Evolutionary conservation across 2,797 vertebrate species (phyloP).

Genomic region (Threskiornis aethiopicus): DNA sequence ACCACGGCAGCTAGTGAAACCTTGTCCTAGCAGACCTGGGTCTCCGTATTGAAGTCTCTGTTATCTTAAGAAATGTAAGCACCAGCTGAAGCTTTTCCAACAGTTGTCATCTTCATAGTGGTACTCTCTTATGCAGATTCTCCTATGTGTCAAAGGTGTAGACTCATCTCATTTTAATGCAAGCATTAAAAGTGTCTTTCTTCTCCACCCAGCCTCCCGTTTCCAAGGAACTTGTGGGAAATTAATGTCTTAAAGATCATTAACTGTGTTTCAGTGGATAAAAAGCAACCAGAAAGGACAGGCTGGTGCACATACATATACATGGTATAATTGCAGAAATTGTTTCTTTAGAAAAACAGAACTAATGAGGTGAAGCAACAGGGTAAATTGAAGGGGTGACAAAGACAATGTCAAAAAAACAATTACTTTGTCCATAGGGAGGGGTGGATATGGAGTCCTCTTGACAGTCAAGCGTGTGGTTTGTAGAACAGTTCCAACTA

Average conservation of each 20-base stretch:
- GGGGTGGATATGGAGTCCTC: not conserved
- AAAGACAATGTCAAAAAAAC: not conserved
- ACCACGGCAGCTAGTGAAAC: not conserved
- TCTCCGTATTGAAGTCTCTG: not conserved
- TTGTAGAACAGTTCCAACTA: not conserved
- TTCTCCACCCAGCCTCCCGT: not conserved
- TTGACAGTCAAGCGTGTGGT: not conserved
- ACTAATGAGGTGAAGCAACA: not conserved
- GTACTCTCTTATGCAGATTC: not conserved
- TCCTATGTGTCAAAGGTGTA: not conserved
- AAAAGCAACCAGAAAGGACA: not conserved
- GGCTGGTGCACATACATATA: not conserved
- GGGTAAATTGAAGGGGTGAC: not conserved
- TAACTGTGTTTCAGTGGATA: not conserved
- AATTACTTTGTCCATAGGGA: not conserved
- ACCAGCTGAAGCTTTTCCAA: not conserved
- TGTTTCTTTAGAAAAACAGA: not conserved
- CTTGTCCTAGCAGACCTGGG: not conserved
- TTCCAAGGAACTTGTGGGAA: not conserved
- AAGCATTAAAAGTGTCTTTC: not conserved
- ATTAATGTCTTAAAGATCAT: not conserved
- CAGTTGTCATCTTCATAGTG: not conserved
- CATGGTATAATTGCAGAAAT: not conserved
- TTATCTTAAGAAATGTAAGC: not conserved
- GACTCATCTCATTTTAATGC: not conserved